Evolutionary conservation across 2,888 invertebrate genomes (phyloP).

Genomic region (Acanthoscelides obtectus): DNA sequence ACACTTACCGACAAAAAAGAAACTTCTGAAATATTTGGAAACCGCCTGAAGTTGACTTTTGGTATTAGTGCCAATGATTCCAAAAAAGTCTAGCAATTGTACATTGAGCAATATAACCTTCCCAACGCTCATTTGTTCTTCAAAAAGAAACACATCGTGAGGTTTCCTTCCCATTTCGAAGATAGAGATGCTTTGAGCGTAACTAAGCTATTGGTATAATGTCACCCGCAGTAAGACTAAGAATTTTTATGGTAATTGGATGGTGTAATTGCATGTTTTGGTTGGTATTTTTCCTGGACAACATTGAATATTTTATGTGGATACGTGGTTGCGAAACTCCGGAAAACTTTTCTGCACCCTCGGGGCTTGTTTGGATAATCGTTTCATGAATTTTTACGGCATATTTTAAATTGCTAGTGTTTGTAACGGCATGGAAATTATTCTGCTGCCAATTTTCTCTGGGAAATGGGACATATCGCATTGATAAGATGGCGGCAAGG

Average conservation of each 20-base stretch:
- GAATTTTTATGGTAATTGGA: not conserved
- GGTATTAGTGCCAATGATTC: not conserved
- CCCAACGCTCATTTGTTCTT: not conserved
- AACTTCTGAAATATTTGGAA: not conserved
- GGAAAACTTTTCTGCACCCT: not conserved
- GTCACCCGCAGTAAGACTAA: not conserved
- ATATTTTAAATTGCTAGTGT: not conserved
- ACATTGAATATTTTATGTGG: not conserved
- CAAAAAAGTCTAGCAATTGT: not conserved
- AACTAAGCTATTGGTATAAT: not conserved
- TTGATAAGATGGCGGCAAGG: not conserved
- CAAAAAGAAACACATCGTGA: not conserved
- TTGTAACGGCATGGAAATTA: not conserved
- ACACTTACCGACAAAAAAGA: not conserved
- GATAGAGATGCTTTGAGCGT: not conserved
- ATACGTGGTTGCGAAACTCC: not conserved
- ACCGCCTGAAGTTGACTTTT: not conserved
- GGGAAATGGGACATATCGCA: not conserved
- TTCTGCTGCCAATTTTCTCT: not conserved
- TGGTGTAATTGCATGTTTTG: not conserved
- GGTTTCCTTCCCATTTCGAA: not conserved
- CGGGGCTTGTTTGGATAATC: not conserved
- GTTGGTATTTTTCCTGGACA: not conserved
- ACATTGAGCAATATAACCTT: not conserved
- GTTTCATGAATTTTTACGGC: not conserved